Evolutionary conservation across 2,113 vertebrate genomes (phyloP), one percentile per base, ranked within the genome.

Genomic region (Protobothrops mucrosquamatus): DNA sequence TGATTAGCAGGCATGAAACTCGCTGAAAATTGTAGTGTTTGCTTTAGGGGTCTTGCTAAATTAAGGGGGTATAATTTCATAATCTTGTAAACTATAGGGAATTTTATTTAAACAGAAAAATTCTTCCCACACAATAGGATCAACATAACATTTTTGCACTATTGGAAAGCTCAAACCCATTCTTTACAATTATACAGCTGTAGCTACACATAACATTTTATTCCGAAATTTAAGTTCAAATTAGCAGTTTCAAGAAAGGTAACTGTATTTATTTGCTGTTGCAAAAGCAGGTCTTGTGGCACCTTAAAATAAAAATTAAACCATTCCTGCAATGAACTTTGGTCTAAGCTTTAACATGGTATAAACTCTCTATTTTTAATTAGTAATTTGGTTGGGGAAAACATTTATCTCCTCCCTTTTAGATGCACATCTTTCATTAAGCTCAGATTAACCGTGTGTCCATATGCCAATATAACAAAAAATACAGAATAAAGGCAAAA

Each of bases 61-160:
- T 56, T 56, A 81, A 48, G 55, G 34, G 23, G 69, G 15, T 43
- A 48, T 57, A 81, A 85, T 89, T 89, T 74, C 24, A 56, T 81
- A 85, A 74, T 15, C 85, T 1, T 52, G 46, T 4, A 88, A 88
- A 92, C 34, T 15, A 55, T 6, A 92, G 59, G 48, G 59, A 69
- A 54, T n/a, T 92, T 88, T 88, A 88, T 88, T 92, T 43, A 88
- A 92, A 29, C 12, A 92, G n/a, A 64, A 88, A 92, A 88, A 88
- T 48, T 20, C 1, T 92, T 89, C 61, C 56, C 9, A 34, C 59
- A 88, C 24, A 14, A 29, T 26, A 89, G 51, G 9, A 46, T 74
- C 12, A 29, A 9, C 39, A 57, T 56, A 81, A 57, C 46, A 81
- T 64, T 88, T 81, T 48, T 81, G 15, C 23, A n/a, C 34, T 18